phyloP scores from a whole-genome alignment of 2,797 vertebrate species.

The Euphonia xanthogaster region DNA sequence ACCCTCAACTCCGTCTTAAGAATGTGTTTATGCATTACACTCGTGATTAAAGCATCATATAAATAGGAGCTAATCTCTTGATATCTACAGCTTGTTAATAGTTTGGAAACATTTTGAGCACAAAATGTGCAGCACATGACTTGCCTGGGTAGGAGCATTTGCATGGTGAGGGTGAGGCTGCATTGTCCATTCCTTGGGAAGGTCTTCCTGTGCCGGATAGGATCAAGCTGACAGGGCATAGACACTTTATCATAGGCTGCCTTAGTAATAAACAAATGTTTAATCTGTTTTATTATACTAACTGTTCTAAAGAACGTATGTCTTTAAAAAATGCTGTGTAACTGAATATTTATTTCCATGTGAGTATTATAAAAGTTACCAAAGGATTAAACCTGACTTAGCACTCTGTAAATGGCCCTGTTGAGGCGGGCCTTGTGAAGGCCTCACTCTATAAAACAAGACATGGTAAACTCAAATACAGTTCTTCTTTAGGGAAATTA shows the following conservation, averaged over 20 bases:
- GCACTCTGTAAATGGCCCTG: conserved; percentile 71
- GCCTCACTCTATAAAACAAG: conserved; percentile 60
- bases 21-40: conserved; percentile 45
- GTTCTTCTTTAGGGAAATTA: conserved; percentile 76
- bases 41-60: conserved; percentile 54
- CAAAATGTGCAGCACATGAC: conserved; percentile 66
- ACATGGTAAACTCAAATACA: conserved; percentile 76
- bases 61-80: conserved; percentile 65
- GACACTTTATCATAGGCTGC: conserved; percentile 78
- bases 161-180: conserved; percentile 66
- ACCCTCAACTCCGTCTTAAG: conserved; percentile 23
- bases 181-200: conserved; percentile 52
- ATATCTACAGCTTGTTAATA: conserved; percentile 59
- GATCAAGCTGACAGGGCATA: conserved; percentile 68
- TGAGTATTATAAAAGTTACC: conserved; percentile 85
- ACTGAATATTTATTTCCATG: conserved; percentile 83
- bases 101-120: conserved; percentile 71
- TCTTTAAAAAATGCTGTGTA: conserved; percentile 75
- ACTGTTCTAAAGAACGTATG: conserved; percentile 73
- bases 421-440: conserved; percentile 46
- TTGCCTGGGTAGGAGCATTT: conserved; percentile 64
- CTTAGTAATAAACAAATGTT: conserved; percentile 76
- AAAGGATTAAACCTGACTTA: conserved; percentile 82
- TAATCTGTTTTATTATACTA: conserved; percentile 70
- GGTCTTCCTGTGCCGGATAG: conserved; percentile 59